These are phyloP conservation scores for Aselliscus stoliczkanus DNA, from an alignment of 2,797 vertebrate genomes.

Conservation along the genomic window DNA sequence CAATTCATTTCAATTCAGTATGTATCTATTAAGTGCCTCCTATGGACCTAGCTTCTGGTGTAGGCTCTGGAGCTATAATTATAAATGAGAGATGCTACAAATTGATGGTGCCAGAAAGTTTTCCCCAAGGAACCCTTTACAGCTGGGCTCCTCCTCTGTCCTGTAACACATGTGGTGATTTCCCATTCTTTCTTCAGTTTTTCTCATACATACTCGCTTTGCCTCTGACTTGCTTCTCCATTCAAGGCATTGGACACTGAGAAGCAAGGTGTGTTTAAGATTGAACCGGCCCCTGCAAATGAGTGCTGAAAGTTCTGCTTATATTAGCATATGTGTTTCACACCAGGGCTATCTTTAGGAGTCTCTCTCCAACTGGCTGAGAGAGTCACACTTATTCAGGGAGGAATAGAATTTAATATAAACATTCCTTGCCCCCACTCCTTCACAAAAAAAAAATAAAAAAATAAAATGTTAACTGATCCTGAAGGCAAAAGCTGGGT, in stretches of 20 bases:
- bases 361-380: not conserved
- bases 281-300: not conserved
- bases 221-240: not conserved
- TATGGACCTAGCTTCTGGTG: not conserved
- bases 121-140: accelerated
- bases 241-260: not conserved
- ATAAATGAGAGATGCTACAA: not conserved
- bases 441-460: not conserved
- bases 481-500: not conserved
- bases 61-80: not conserved
- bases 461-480: not conserved
- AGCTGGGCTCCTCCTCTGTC: accelerated
- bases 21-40: not conserved
- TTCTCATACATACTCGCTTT: not conserved
- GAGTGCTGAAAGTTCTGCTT: not conserved
- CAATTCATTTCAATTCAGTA: not conserved
- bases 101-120: not conserved
- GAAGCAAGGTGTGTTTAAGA: not conserved
- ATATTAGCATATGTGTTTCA: not conserved
- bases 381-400: not conserved
- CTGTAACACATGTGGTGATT: not conserved
- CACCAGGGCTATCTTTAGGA: not conserved
- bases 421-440: not conserved
- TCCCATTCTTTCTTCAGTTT: not conserved
- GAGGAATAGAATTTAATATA: constrained; percentile 41